Conservation (phyloP, 2,888 invertebrate genomes). For the Pyrochroa serraticornis region DNA sequence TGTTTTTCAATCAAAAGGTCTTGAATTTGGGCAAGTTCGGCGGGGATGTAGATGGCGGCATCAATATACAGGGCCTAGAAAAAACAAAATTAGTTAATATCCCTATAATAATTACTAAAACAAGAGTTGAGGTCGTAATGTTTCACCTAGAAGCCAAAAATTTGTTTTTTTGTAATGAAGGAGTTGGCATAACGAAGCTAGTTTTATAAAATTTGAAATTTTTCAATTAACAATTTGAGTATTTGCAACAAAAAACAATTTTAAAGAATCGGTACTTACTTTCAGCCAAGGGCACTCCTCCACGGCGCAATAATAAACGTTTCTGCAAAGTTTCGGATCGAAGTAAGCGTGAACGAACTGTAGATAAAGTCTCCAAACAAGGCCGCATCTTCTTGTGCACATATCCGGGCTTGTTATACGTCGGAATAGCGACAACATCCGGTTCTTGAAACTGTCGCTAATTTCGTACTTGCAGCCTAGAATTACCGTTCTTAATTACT, state of each 20-base stretch:
- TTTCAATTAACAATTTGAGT: no score
- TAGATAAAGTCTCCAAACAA: conserved; percentile 69
- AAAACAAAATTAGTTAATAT: conserved; percentile 10
- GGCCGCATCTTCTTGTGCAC: conserved; percentile 60
- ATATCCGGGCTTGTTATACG: conserved; percentile 49
- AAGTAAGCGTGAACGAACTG: conserved; percentile 61
- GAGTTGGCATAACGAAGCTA: no score
- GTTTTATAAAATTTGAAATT: no score
- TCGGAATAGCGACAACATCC: conserved; percentile 52
- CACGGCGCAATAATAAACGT: conserved; percentile 62
- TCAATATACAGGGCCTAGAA: conserved; percentile 67
- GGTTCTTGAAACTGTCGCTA: conserved; percentile 48
- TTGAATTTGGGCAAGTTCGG: conserved; percentile 70
- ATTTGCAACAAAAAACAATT: no score
- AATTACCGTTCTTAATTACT: conserved; percentile 24
- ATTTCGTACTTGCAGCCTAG: conserved; percentile 45
- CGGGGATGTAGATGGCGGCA: conserved; percentile 69
- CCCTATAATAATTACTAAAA: no score
- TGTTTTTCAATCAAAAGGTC: conserved; percentile 78
- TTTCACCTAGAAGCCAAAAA: no score
- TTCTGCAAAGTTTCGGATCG: conserved; percentile 52
- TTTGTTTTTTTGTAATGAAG: no score
- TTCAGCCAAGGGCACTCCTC: conserved; percentile 71
- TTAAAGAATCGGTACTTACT: conserved; percentile 55
- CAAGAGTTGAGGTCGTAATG: no score